Base-by-base conservation (phyloP, 2,113 vertebrate genomes). In the Oryzias celebensis region DNA sequence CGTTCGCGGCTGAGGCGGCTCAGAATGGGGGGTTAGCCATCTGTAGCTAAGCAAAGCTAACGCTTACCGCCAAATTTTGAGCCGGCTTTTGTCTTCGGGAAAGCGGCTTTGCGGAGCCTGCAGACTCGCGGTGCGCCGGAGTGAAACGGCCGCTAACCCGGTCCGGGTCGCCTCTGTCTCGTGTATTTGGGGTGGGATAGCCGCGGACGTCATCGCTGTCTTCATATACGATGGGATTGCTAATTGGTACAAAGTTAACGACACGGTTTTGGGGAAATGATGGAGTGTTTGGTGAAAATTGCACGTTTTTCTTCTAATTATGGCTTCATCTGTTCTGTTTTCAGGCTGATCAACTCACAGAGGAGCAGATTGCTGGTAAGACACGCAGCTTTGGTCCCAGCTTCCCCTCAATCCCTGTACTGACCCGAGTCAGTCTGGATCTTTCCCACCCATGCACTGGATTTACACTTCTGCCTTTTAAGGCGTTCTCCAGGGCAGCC, bases 331-430 rank as follows among this genome's bases (percentile, higher is more conserved):
- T 74, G 36, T 4, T 62, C 1, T 46, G 77, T 45, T 65, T 67
- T 81, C 63, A 99, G 97, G 97, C 97, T 92, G 97, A 99, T 89
- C 97, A 99, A 90, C 94, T 98, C 91, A 99, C 97, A 94, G 97
- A 99, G 89, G 97, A 99, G 93, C 97, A 99, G 92, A 99, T 99
- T 92, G 97, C 97, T 89, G 97, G 97, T 98, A 92, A 96, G 94
- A 75, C 82, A 75, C 41, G 18, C 71, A 54, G 81, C 85, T 73
- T 81, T 73, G 73, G 72, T 65, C 52, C 64, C 72, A 65, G 8
- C 73, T 73, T 45, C 59, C 57, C 58, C 64, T 51, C 67, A 51
- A 56, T 62, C 62, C 62, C 72, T 24, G 76, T 71, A 78, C 51
- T 74, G 70, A 76, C 75, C 65, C 69, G 57, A 48, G 4, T 69